Base-by-base conservation (phyloP, 2,888 invertebrate species). In the Plebejus anna region DNA sequence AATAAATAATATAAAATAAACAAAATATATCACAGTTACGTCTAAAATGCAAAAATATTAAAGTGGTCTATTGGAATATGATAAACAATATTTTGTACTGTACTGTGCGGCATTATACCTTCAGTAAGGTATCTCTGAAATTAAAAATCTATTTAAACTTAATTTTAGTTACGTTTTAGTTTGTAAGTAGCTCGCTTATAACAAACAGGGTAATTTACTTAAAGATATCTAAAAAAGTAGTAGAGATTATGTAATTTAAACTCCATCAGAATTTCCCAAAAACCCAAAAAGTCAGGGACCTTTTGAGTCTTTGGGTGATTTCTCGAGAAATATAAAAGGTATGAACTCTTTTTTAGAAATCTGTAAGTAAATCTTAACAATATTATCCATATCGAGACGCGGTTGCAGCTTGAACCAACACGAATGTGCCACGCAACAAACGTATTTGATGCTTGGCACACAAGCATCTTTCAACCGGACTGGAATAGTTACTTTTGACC, bases 21-120 rank as follows among this genome's bases (percentile, higher is more conserved):
- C 82, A 84, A 87, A 84, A 82, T 85, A 85, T 92, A 93, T 92
- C 92, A 93, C 92, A 93, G 92, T 87, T 86, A 84, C 85, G 86
- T 85, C 83, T 79, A 79, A 78, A 72, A 80, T 79, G 76, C 77
- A 80, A 78, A 79, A 77, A 76, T 76, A 80, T 81, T 80, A 79
- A 78, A 81, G 80, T 80, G 78, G 76, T 28, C 42, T 86, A 85
- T 87, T 85, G 88, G 88, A 89, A 90, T 86, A 88, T 88, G 87
- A 86, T 86, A 84, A 82, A 84, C 82, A 82, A 81, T 83, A 83
- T 81, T 90, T 91, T 92, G 92, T 93, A 92, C 93, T 92, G 82
- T 87, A 82, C 83, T 89, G 92, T 92, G 93, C 90, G 83, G 82
- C 84, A 81, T 86, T 84, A 86, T 80, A 78, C 80, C 80, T 80